phyloP scores from a whole-genome alignment of 2,888 invertebrate species.

The Timema cristinae region DNA sequence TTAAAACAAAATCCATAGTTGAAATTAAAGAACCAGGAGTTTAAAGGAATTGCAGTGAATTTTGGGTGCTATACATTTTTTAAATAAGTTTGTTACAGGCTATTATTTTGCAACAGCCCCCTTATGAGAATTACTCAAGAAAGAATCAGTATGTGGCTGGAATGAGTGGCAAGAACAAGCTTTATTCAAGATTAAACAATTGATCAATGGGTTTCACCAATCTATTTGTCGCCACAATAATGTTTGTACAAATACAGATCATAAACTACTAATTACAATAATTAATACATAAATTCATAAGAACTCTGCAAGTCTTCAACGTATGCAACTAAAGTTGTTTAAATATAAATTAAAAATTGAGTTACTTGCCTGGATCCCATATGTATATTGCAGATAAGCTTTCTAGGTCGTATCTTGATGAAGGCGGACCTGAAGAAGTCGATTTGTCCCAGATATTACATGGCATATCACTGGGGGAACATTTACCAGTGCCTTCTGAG shows the following conservation, averaged over 20 bases:
- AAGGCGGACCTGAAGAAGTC: too few relatives aligned
- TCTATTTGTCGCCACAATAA: not conserved
- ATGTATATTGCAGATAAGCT: too few relatives aligned
- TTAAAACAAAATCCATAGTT: too few relatives aligned
- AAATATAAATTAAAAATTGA: too few relatives aligned
- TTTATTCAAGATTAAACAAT: conserved; percentile 17
- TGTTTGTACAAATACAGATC: not conserved
- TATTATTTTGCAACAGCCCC: not conserved
- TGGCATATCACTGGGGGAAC: too few relatives aligned
- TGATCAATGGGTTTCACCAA: conserved; percentile 13
- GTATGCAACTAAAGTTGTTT: too few relatives aligned
- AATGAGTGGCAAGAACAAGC: conserved; percentile 8
- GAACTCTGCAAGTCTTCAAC: not conserved
- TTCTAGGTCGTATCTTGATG: too few relatives aligned
- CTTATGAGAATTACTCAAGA: not conserved
- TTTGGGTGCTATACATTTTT: conserved; percentile 14
- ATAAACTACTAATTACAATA: not conserved
- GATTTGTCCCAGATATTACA: too few relatives aligned
- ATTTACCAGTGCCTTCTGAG: too few relatives aligned
- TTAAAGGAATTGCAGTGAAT: not conserved
- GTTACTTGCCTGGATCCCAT: too few relatives aligned
- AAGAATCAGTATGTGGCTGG: conserved; percentile 10
- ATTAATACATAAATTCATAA: not conserved
- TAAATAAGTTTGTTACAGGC: conserved; percentile 10
- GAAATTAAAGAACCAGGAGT: too few relatives aligned